Percentiles rank a stretch among this genome's conserved stretches.
phyloP scores from a whole-genome alignment of 92 coral and sea anemone genomes.

The Virgularia gustaviana region DNA sequence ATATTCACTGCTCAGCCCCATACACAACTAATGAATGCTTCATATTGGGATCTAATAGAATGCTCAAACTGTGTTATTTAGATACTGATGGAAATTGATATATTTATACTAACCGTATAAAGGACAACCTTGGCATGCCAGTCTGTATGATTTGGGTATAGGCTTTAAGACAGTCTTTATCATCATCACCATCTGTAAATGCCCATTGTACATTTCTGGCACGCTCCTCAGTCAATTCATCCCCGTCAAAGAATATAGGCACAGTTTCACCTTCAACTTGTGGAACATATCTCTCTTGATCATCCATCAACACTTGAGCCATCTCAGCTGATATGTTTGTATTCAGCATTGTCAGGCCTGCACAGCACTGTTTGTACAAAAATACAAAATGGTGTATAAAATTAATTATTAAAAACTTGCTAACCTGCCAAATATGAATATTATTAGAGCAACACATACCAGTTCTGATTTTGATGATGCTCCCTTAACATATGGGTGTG shows the following conservation, averaged over 20 bases:
- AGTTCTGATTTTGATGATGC: slow-evolving; percentile 28
- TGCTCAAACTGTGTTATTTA: too few species aligned
- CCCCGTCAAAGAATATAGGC: slow-evolving; percentile 41
- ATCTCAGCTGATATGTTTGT: slow-evolving; percentile 46
- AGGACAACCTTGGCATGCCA: slow-evolving; percentile 54
- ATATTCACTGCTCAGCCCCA: too few species aligned
- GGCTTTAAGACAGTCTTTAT: slow-evolving; percentile 28
- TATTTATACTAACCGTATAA: slow-evolving; percentile 24
- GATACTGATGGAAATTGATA: too few species aligned
- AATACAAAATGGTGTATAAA: background rate
- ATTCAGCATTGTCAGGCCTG: slow-evolving; percentile 35
- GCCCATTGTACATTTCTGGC: slow-evolving; percentile 53
- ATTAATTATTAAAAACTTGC: too few species aligned
- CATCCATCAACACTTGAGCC: slow-evolving; percentile 39
- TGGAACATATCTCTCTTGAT: slow-evolving; percentile 42
- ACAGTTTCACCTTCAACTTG: background rate
- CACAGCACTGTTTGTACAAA: slow-evolving; percentile 36
- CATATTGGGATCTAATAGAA: too few species aligned
- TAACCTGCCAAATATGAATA: too few species aligned
- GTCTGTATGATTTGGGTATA: slow-evolving; percentile 44
- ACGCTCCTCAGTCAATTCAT: slow-evolving; percentile 42
- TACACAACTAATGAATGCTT: too few species aligned
- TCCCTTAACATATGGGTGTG: slow-evolving; percentile 30
- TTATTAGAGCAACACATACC: too few species aligned
- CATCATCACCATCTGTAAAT: slow-evolving; percentile 46